Conservation (phyloP, 2,888 invertebrate genomes). For the Creontiades dilutus region DNA sequence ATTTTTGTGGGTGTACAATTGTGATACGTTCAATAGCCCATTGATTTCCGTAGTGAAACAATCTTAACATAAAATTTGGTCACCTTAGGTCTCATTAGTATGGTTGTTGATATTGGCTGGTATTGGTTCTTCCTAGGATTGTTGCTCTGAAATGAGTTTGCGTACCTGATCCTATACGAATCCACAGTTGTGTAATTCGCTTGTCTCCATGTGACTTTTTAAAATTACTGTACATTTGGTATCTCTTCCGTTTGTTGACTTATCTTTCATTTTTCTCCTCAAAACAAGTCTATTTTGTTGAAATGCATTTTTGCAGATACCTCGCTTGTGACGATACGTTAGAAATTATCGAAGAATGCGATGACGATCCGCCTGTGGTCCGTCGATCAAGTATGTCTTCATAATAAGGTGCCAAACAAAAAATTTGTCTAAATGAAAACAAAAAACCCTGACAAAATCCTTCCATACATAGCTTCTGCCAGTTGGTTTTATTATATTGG, state of each 20-base stretch:
- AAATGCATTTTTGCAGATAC: constrained; percentile 64
- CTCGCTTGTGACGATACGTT: constrained; percentile 58
- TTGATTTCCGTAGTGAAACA: too few species aligned
- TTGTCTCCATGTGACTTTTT: too few species aligned
- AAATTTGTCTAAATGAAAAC: not conserved
- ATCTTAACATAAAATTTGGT: too few species aligned
- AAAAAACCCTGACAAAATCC: not conserved
- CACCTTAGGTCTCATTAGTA: too few species aligned
- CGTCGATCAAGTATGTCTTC: constrained; percentile 64
- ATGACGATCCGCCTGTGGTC: constrained; percentile 65
- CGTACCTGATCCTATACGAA: too few species aligned
- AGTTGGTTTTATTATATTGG: not conserved
- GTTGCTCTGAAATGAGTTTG: too few species aligned
- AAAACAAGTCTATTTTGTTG: constrained; percentile 37
- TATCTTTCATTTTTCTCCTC: not conserved
- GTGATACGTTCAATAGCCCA: too few species aligned
- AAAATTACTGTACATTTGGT: too few species aligned
- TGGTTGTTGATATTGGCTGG: too few species aligned
- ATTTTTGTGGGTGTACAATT: too few species aligned
- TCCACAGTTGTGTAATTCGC: too few species aligned
- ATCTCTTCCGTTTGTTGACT: not conserved
- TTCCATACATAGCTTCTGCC: not conserved
- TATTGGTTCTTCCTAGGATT: too few species aligned
- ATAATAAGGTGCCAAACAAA: not conserved
- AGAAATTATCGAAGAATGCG: constrained; percentile 67